phyloP scores from a whole-genome alignment of 2,888 invertebrate species.

The Cremastinae sp. region DNA sequence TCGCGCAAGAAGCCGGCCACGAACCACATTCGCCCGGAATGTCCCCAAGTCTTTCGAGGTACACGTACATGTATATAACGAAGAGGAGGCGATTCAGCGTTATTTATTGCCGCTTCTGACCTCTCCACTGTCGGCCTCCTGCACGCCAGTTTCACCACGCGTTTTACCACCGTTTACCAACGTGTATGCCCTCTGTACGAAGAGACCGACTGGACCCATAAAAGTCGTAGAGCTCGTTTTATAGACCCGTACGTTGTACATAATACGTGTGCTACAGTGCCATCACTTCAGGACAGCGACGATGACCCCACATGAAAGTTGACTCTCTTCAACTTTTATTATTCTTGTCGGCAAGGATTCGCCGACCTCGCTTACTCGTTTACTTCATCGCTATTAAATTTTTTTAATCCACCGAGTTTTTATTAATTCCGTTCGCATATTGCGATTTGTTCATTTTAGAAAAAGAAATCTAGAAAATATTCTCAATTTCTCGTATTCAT shows the following conservation, averaged over 20 bases:
- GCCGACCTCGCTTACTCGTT: slow-evolving; percentile 15
- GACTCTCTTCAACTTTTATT: slow-evolving; percentile 57
- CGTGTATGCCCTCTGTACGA: slow-evolving; percentile 42
- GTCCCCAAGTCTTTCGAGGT: slow-evolving; percentile 71
- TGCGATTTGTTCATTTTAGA: slow-evolving; percentile 30
- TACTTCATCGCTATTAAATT: slow-evolving; percentile 10
- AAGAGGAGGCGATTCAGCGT: slow-evolving; percentile 70
- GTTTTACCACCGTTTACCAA: slow-evolving; percentile 66
- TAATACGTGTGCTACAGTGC: slow-evolving; percentile 49
- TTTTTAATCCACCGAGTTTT: slow-evolving; percentile 29
- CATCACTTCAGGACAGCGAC: slow-evolving; percentile 48
- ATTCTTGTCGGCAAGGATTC: slow-evolving; percentile 43
- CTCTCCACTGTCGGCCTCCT: slow-evolving; percentile 72
- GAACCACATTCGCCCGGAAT: slow-evolving; percentile 69
- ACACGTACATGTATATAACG: slow-evolving; percentile 59
- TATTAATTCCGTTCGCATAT: slow-evolving; percentile 54
- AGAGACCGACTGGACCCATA: slow-evolving; percentile 61
- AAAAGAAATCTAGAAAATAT: slow-evolving; percentile 17
- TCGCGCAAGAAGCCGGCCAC: slow-evolving; percentile 44
- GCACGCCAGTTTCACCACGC: slow-evolving; percentile 75
- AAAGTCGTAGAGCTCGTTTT: slow-evolving; percentile 63
- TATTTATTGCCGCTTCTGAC: slow-evolving; percentile 76
- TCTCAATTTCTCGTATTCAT: slow-evolving; percentile 20
- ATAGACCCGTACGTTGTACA: slow-evolving; percentile 54
- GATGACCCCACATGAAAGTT: slow-evolving; percentile 58